Percentiles rank a stretch among this genome's conserved stretches.
Conservation (phyloP, 2,888 invertebrate species). For the Conchocele bisecta region DNA sequence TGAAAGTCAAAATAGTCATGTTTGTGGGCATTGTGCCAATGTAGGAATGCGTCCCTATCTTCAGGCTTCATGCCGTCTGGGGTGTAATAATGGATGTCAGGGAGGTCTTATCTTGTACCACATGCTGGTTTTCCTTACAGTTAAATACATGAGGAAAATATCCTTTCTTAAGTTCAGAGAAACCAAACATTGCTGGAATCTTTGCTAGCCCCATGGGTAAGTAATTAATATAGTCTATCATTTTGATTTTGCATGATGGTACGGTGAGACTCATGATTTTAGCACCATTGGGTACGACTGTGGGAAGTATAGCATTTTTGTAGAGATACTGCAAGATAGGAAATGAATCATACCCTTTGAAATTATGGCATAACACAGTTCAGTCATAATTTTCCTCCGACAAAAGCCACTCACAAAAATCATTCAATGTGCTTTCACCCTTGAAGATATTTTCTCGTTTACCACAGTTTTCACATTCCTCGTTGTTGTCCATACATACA, state of each 20-base stretch:
- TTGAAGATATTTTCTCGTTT: conserved; percentile 12
- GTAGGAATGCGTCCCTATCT: conserved; percentile 5
- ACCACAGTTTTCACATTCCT: conserved; percentile 24
- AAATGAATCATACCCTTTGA: conserved; percentile 31
- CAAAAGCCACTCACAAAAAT: conserved; percentile 33
- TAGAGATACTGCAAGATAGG: conserved; percentile 32
- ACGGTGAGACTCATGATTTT: conserved; percentile 8
- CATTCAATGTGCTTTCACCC: conserved; percentile 8
- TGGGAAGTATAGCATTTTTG: conserved; percentile 23
- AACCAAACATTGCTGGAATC: conserved; percentile 33
- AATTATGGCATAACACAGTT: conserved; percentile 33
- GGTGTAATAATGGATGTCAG: conserved; percentile 24
- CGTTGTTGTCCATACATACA: conserved; percentile 1
- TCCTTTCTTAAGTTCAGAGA: conserved; percentile 30
- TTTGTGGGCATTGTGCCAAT: conserved; percentile 19
- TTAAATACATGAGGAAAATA: conserved; percentile 24
- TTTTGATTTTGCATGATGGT: not conserved
- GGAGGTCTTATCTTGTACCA: conserved; percentile 16
- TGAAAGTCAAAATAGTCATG: conserved; percentile 16
- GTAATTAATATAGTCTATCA: conserved; percentile 37
- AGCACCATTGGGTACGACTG: conserved; percentile 22
- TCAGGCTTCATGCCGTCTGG: conserved; percentile 30
- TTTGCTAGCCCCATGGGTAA: conserved; percentile 39
- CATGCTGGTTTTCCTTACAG: conserved; percentile 9
- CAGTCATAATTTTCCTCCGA: conserved; percentile 17